Evolutionary conservation across 2,797 vertebrate species (phyloP), one percentile per base, ranked within the genome.

Genomic region (Echiichthys vipera): DNA sequence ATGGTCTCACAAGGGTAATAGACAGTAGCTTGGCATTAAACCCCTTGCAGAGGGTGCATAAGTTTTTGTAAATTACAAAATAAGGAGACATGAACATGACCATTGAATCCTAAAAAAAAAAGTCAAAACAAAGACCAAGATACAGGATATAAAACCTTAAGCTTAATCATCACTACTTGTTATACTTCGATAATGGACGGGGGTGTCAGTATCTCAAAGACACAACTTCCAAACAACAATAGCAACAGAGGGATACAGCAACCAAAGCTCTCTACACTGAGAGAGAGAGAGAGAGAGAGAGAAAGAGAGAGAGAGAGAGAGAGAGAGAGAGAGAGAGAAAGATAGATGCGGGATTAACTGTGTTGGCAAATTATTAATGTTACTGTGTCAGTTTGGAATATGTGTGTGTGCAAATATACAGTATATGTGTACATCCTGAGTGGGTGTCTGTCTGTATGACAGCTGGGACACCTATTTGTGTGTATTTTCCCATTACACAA

Each of bases 101-200:
- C n/a, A n/a, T n/a, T n/a, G n/a, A n/a, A n/a, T n/a, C n/a, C n/a
- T n/a, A n/a, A n/a, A n/a, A n/a, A n/a, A n/a, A n/a, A n/a, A n/a
- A n/a, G n/a, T n/a, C n/a, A n/a, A n/a, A n/a, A n/a, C n/a, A n/a
- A n/a, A n/a, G n/a, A n/a, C n/a, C n/a, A n/a, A n/a, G n/a, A n/a
- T n/a, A n/a, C n/a, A n/a, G n/a, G n/a, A n/a, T n/a, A n/a, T n/a
- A n/a, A n/a, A n/a, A n/a, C n/a, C n/a, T n/a, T n/a, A n/a, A n/a
- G n/a, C n/a, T n/a, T n/a, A n/a, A n/a, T n/a, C n/a, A n/a, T n/a
- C n/a, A n/a, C n/a, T n/a, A n/a, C n/a, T n/a, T n/a, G n/a, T n/a
- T n/a, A n/a, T n/a, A n/a, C n/a, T n/a, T n/a, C n/a, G n/a, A 29
- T 69, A 73, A 83, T 73, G 59, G 71, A 84, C 70, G 49, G 37